Base-by-base conservation (phyloP, 2,113 vertebrate genomes). In the Lophura nycthemera region DNA sequence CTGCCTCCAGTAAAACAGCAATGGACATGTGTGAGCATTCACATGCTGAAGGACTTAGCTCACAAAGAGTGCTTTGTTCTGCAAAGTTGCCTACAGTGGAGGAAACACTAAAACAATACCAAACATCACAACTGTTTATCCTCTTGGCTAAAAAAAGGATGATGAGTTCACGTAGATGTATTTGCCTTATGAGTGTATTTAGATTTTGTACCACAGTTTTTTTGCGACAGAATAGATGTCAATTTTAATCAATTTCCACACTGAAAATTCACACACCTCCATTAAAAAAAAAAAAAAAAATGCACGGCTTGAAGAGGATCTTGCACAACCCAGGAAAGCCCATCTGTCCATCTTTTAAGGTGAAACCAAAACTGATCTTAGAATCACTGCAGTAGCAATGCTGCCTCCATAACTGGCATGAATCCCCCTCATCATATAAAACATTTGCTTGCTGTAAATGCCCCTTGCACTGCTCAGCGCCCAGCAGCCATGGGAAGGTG, bases 11-110 rank as follows among this genome's bases (percentile, higher is more conserved):
- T 78, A 67, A 94, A 92, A 87, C 75, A 78, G 67, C 8, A 36
- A 88, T 74, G 74, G 88, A 93, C 89, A 61, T 43, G 72, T 86
- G 67, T 69, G 92, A 91, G 79, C 45, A 57, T 88, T 95, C 76
- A 91, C 48, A 75, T 60, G 70, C 65, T 83, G 75, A 86, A 91
- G 86, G 93, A 89, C 88, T 95, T 75, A 75, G 61, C 69, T 91
- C 75, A 95, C 95, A 95, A 95, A 95, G 93, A 86, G 66, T 1
- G 4, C 76, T 93, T 96, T 96, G 90, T 95, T 95, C 86, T 72
- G 76, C 63, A 86, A 65, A 94, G 89, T 93, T 95, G 82, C 84
- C 83, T 90, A 57, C 30, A 4, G 29, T 10, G 5, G 34, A 83
- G 86, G 73, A 94, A 94, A 90, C 60, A 57, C 32, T 86, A 47